Evolutionary conservation across 2,888 invertebrate species (phyloP), one percentile per base, ranked within the genome.

Genomic region (Drosophila leonis): DNA sequence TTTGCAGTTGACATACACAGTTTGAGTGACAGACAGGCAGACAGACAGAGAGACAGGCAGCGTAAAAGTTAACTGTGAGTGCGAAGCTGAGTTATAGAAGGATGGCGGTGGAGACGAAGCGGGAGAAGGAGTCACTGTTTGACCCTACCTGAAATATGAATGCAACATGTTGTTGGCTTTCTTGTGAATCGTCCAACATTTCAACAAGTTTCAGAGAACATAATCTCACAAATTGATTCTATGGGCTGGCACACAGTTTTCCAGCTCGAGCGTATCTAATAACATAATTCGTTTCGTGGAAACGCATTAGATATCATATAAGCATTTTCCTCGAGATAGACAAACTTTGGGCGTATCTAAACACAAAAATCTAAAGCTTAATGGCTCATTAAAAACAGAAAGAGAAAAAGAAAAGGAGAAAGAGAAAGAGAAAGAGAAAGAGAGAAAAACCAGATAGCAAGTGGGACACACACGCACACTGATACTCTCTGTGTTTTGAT

Each of bases 271-370:
- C 84, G 87, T 84, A 56, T 76, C 84, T 84, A 84, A 84, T 87
- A 89, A 87, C 87, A 89, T 84, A 87, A 84, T 89, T 89, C 89
- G 87, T 74, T 84, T 78, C 83, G 79, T 84, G 84, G 84, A 84
- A 84, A 76, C 62, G 62, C 77, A 66, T 68, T 67, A 55, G 71
- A 75, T 75, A 67, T 55, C 61, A 66, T 42, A 60, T 29, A 65
- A 52, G 75, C 49, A 62, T 78, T 75, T 69, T 75, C 72, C 33
- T 44, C 54, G 48, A 49, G 73, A 64, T 68, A 68, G 69, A 69
- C 72, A 62, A 82, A 82, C 65, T 76, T 83, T 64, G 80, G 74
- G 69, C 87, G 82, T 84, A 84, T 84, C 84, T 87, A 75, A 87
- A 57, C 82, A 65, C 68, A 79, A 82, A 89, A 89, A 84, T 84